These are phyloP conservation scores for Triops longicaudatus DNA, from an alignment of 1,140 invertebrate species.

Conservation along the genomic window DNA sequence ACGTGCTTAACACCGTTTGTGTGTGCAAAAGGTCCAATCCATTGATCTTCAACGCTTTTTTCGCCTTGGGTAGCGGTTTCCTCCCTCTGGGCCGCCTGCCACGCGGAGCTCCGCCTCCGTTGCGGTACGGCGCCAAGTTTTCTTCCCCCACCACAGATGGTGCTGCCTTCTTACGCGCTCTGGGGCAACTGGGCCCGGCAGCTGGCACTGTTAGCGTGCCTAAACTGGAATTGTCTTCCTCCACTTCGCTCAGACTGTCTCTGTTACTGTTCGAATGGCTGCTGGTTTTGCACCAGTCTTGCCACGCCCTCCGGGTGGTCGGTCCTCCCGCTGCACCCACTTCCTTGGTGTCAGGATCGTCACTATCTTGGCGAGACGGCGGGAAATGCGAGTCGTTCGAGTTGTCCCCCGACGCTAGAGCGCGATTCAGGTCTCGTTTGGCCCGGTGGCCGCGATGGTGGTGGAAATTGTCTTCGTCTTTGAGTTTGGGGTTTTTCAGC, in stretches of 20 bases:
- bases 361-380: constrained; percentile 25
- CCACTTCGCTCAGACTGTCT: constrained; percentile 45
- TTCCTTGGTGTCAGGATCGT: constrained; percentile 32
- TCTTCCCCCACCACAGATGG: constrained; percentile 18
- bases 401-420: constrained; percentile 35
- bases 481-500: constrained; percentile 72
- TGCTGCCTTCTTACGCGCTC: constrained; percentile 20
- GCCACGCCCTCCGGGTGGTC: constrained; percentile 64
- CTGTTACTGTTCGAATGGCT: constrained; percentile 40
- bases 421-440: constrained; percentile 34
- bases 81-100: constrained; percentile 41
- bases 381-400: constrained; percentile 37
- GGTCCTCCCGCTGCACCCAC: constrained; percentile 47
- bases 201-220: not conserved
- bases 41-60: constrained; percentile 61
- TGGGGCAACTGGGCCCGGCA: not conserved
- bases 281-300: constrained; percentile 55
- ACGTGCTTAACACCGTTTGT: constrained; percentile 78
- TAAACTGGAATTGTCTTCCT: constrained; percentile 35
- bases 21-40: constrained; percentile 82
- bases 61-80: constrained; percentile 42
- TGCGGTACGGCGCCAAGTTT: constrained; percentile 33
- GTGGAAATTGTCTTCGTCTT: constrained; percentile 36
- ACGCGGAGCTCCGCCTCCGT: constrained; percentile 33
- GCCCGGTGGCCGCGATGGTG: constrained; percentile 35